A percentile compares a stretch with the other conserved stretches of the same genome.
Conservation (phyloP, 2,888 invertebrate genomes). For the Boloria selene region DNA sequence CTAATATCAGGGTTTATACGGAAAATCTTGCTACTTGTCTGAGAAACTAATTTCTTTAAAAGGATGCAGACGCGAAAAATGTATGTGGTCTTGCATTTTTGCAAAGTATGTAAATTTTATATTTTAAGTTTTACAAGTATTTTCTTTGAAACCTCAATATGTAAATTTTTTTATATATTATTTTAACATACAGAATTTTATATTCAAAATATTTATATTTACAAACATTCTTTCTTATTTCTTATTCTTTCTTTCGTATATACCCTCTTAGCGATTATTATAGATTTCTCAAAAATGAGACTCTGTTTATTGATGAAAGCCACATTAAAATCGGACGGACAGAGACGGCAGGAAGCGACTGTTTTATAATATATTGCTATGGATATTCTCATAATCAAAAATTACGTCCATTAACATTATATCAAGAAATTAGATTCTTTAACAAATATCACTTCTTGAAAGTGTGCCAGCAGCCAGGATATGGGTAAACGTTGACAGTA, state of each 20-base stretch:
- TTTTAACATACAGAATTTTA: background rate
- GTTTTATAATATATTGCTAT: too few species aligned
- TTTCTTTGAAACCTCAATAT: background rate
- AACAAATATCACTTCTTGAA: slow-evolving; percentile 11
- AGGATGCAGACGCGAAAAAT: slow-evolving; percentile 15
- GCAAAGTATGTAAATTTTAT: slow-evolving; percentile 14
- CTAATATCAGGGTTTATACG: slow-evolving; percentile 6
- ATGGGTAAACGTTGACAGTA: slow-evolving; percentile 14
- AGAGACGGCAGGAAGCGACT: too few species aligned
- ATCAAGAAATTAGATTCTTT: slow-evolving; percentile 2
- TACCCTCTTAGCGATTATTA: too few species aligned
- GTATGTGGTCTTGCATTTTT: slow-evolving; percentile 12
- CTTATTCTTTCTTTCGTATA: too few species aligned
- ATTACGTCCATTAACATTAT: background rate
- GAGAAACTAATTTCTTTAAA: slow-evolving; percentile 21
- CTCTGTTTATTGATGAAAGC: too few species aligned
- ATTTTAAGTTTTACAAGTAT: background rate
- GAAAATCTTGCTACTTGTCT: slow-evolving; percentile 17
- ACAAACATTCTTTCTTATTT: too few species aligned
- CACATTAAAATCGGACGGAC: too few species aligned
- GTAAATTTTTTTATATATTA: background rate
- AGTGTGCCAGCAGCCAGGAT: slow-evolving; percentile 9
- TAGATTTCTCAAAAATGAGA: too few species aligned
- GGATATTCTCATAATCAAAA: too few species aligned
- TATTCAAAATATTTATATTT: too few species aligned